Percentiles rank a stretch among this genome's conserved stretches.
Conservation (phyloP, 2,888 invertebrate genomes). For the Azorinus chamasolen region DNA sequence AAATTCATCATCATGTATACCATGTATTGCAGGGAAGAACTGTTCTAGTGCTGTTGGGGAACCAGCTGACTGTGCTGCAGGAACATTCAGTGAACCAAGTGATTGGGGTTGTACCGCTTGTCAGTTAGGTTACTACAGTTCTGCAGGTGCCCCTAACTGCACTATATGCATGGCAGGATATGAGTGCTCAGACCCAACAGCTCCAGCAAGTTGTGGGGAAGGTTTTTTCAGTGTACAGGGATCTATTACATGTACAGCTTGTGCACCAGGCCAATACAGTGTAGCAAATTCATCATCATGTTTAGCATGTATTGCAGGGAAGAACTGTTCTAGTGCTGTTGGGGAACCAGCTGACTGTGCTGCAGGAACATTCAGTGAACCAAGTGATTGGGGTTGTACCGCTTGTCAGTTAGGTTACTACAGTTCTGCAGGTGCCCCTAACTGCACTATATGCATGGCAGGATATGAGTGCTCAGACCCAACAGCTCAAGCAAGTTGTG, state of each 20-base stretch:
- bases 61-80: conserved; percentile 40
- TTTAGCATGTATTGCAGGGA: conserved; percentile 76
- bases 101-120: conserved; percentile 56
- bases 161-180: conserved; percentile 53
- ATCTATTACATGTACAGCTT: conserved; percentile 34
- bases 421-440: conserved; percentile 62
- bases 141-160: conserved; percentile 62
- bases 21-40: conserved; percentile 58
- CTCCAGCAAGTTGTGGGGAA: conserved; percentile 43
- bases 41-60: conserved; percentile 37
- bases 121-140: conserved; percentile 74
- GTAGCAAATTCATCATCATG: conserved; percentile 57
- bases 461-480: conserved; percentile 72
- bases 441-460: conserved; percentile 76
- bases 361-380: conserved; percentile 56
- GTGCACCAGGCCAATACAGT: conserved; percentile 49
- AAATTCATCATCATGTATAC: conserved; percentile 32
- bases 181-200: conserved; percentile 40
- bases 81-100: conserved; percentile 59
- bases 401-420: conserved; percentile 57
- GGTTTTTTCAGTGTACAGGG: conserved; percentile 62
- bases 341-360: conserved; percentile 39
- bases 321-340: conserved; percentile 73
- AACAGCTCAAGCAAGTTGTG: conserved; percentile 44
- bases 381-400: conserved; percentile 45